phyloP scores from a whole-genome alignment of 2,797 vertebrate species.

The Sebastes iracundus region DNA sequence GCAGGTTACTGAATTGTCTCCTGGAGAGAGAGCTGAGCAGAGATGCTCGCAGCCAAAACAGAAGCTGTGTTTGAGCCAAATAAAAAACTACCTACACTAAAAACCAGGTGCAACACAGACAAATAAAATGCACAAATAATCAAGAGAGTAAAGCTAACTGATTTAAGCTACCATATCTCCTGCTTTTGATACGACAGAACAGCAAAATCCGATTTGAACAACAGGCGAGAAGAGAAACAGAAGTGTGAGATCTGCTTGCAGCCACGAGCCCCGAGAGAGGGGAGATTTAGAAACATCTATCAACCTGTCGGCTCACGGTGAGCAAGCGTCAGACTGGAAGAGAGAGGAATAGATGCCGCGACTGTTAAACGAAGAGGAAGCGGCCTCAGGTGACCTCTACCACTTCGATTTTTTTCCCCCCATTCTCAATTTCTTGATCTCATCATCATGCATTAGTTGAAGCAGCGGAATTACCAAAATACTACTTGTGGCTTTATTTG shows the following conservation, averaged over 20 bases:
- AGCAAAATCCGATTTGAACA: conserved; percentile 24
- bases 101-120: background rate
- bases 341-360: conserved; percentile 9
- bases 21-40: conserved; percentile 29
- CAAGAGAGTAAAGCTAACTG: background rate
- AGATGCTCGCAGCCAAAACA: conserved; percentile 25
- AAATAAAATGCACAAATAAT: conserved; percentile 20
- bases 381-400: conserved; percentile 13
- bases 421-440: conserved; percentile 17
- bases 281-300: conserved; percentile 61
- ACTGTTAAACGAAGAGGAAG: conserved; percentile 46
- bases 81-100: conserved; percentile 3
- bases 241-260: conserved; percentile 38
- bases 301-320: conserved; percentile 60
- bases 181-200: background rate
- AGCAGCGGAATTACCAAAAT: conserved; percentile 14
- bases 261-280: conserved; percentile 26
- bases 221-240: background rate
- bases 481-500: conserved; percentile 17
- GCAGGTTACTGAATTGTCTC: conserved; percentile 46
- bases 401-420: background rate
- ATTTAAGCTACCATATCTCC: background rate
- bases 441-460: conserved; percentile 21
- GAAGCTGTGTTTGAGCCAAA: conserved; percentile 34
- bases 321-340: conserved; percentile 32